phyloP scores from a whole-genome alignment of 1,140 invertebrate species.

The Drosophila athabasca region DNA sequence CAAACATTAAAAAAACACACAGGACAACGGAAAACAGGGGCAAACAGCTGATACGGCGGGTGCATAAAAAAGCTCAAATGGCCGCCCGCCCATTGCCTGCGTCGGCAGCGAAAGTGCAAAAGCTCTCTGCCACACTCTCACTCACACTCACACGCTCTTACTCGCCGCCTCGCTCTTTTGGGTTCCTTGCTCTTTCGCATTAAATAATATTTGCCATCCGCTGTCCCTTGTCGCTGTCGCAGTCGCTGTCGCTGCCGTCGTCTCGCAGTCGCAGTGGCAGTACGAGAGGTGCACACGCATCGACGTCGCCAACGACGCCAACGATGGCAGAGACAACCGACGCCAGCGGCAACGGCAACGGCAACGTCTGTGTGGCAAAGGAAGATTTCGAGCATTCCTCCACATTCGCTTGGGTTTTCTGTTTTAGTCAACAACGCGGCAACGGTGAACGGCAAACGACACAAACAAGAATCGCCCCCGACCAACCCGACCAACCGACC shows the following conservation, averaged over 20 bases:
- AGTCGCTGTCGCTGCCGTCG: background rate
- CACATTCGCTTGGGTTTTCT: slow-evolving; percentile 54
- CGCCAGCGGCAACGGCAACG: slow-evolving; percentile 12
- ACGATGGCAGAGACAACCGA: slow-evolving; percentile 1
- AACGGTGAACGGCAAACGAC: slow-evolving; percentile 58
- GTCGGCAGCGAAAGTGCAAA: slow-evolving; percentile 48
- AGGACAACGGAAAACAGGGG: no score
- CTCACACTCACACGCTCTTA: background rate
- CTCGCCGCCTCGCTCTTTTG: background rate
- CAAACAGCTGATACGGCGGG: no score
- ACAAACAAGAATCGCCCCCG: slow-evolving; percentile 4
- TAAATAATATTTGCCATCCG: slow-evolving; percentile 69
- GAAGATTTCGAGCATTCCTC: slow-evolving; percentile 62
- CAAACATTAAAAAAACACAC: no score
- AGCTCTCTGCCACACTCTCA: slow-evolving; percentile 23
- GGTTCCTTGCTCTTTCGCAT: slow-evolving; percentile 46
- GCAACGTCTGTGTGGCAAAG: slow-evolving; percentile 22
- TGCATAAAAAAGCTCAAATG: background rate
- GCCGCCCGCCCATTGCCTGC: slow-evolving; percentile 2
- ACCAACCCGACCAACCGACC: slow-evolving; percentile 6
- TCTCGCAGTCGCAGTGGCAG: slow-evolving; percentile 11
- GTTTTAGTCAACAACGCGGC: slow-evolving; percentile 71
- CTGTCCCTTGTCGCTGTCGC: slow-evolving; percentile 7
- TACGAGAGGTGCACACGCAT: slow-evolving; percentile 15
- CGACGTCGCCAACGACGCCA: slow-evolving; percentile 12